These are phyloP conservation scores for Ormyrus labotus DNA, from an alignment of 2,888 invertebrate genomes.

Conservation along the genomic window DNA sequence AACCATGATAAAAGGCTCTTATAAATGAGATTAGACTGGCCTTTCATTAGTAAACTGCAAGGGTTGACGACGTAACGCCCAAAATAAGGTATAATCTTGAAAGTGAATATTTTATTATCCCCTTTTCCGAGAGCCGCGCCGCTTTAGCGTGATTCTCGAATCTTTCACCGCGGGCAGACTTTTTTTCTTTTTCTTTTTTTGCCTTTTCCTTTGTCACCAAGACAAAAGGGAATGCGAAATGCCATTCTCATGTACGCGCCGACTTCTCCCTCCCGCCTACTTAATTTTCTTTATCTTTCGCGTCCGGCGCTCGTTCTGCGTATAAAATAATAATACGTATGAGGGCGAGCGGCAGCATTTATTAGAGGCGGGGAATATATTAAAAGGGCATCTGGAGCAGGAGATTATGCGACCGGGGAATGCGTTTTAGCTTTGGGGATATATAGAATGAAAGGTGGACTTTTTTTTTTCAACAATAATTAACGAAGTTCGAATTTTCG, in stretches of 20 bases:
- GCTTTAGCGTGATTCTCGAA: background rate
- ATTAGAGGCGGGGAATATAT: too few relatives aligned
- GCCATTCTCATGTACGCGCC: background rate
- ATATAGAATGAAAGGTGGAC: too few relatives aligned
- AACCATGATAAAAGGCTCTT: too few relatives aligned
- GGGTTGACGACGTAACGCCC: background rate
- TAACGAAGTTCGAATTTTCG: too few relatives aligned
- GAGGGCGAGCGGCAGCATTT: background rate
- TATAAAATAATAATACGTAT: constrained; percentile 28
- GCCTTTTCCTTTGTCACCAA: constrained; percentile 11
- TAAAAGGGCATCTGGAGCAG: too few relatives aligned
- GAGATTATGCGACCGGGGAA: too few relatives aligned
- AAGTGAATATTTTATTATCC: constrained; percentile 39
- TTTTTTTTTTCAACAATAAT: too few relatives aligned
- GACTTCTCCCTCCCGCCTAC: background rate
- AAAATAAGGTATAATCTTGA: constrained; percentile 24
- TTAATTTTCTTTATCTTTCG: background rate
- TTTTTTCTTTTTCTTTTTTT: background rate
- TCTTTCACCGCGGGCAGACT: too few relatives aligned
- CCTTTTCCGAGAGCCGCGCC: constrained; percentile 34
- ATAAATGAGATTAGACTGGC: too few relatives aligned
- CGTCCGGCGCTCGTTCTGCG: too few relatives aligned
- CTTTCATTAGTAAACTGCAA: too few relatives aligned
- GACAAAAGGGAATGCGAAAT: constrained; percentile 47
- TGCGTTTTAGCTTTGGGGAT: too few relatives aligned